These are phyloP conservation scores for Chymomyza procnemis DNA, from an alignment of 2,888 invertebrate genomes.

Conservation along the genomic window DNA sequence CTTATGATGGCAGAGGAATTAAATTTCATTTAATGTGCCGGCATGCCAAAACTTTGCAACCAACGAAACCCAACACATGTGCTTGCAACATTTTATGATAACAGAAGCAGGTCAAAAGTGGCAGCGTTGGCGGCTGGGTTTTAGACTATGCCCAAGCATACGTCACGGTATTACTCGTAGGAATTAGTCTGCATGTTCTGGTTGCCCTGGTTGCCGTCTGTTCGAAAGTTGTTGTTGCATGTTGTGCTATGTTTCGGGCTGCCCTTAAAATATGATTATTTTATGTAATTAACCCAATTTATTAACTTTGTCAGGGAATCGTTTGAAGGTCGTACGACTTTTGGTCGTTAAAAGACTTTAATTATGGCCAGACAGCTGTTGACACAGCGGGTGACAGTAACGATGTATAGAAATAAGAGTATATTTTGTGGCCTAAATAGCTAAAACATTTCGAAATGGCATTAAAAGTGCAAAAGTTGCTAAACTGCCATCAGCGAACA, in stretches of 20 bases:
- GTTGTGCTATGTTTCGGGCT: constrained; percentile 13
- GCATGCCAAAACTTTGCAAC: constrained; percentile 58
- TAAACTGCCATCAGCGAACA: background rate
- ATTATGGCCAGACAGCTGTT: constrained; percentile 37
- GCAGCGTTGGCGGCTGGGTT: constrained; percentile 21
- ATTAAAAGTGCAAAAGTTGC: background rate
- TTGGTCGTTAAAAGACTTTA: constrained; percentile 40
- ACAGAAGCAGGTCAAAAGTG: constrained; percentile 64
- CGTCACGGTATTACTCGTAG: constrained; percentile 15
- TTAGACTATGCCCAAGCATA: background rate
- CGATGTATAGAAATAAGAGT: background rate
- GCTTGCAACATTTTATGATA: constrained; percentile 61
- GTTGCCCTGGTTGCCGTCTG: background rate
- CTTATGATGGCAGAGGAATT: constrained; percentile 69
- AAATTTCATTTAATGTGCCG: constrained; percentile 70
- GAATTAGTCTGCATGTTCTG: constrained; percentile 22
- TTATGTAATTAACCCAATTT: constrained; percentile 61
- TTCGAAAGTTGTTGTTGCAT: background rate
- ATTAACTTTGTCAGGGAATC: constrained; percentile 41
- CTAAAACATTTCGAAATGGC: background rate
- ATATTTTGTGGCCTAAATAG: background rate
- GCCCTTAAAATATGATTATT: constrained; percentile 61
- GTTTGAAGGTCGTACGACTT: constrained; percentile 45
- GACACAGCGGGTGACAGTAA: background rate
- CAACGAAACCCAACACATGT: constrained; percentile 31